Conservation (phyloP, 1,140 invertebrate genomes). For the Saccostrea glomerata region DNA sequence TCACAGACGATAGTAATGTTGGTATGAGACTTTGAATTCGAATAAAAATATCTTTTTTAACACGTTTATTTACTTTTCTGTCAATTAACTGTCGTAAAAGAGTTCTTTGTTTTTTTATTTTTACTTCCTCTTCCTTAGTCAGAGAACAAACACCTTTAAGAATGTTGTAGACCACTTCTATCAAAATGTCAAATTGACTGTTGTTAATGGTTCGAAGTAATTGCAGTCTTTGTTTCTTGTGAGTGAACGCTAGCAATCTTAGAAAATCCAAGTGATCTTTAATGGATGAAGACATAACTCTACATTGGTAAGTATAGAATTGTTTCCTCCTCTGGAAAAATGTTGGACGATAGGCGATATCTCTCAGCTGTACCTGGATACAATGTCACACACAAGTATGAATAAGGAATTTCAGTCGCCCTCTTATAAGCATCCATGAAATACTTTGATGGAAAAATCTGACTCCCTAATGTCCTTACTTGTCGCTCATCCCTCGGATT, state of each 20-base stretch:
- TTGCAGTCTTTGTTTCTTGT: background rate
- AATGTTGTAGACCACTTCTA: conserved; percentile 15
- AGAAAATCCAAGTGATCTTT: no score
- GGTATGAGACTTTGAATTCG: background rate
- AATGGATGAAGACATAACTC: no score
- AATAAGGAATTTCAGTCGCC: no score
- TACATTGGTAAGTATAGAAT: no score
- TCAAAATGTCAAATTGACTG: background rate
- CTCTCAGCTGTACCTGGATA: no score
- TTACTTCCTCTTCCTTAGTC: conserved; percentile 8
- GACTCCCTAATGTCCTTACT: no score
- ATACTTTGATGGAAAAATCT: no score
- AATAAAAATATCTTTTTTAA: background rate
- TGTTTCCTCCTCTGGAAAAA: no score
- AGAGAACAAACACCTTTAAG: background rate
- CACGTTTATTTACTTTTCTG: background rate
- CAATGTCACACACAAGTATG: no score
- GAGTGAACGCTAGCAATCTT: background rate
- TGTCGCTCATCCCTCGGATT: no score
- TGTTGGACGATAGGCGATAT: no score
- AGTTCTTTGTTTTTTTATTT: background rate
- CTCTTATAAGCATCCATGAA: no score
- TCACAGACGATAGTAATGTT: background rate
- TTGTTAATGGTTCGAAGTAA: conserved; percentile 16
- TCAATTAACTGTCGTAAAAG: background rate